A percentile compares a stretch with the other conserved stretches of the same genome.
These are phyloP conservation scores for Microtus montanus DNA, from an alignment of 2,113 vertebrate genomes.

Conservation along the genomic window DNA sequence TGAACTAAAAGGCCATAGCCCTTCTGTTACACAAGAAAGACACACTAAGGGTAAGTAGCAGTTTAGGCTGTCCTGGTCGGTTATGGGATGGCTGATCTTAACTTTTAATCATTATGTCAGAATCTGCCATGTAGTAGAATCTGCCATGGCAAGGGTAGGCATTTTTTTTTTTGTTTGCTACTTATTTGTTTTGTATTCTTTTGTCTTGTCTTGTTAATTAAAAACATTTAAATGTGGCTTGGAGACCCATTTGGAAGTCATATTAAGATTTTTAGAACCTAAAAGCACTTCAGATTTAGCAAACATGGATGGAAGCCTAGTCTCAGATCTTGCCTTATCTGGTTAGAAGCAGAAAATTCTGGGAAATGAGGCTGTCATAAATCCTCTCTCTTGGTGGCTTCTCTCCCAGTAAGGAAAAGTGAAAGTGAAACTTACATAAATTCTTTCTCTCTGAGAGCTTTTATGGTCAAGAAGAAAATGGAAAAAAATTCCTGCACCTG, in stretches of 20 bases:
- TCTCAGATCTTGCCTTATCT: background rate
- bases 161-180: background rate
- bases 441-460: background rate
- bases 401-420: background rate
- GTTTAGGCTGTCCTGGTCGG: no score
- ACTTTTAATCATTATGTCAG: background rate
- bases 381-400: background rate
- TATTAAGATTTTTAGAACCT: slow-evolving; percentile 36
- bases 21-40: background rate
- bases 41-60: background rate
- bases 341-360: slow-evolving; percentile 21
- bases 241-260: background rate
- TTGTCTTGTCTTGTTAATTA: background rate
- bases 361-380: background rate
- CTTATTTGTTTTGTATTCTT: background rate
- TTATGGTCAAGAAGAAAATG: background rate
- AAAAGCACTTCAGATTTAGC: background rate
- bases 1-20: background rate
- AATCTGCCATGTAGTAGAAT: background rate
- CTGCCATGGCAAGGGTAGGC: no score
- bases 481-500: background rate
- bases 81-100: background rate
- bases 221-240: background rate
- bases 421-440: slow-evolving; percentile 17
- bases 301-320: background rate